Conservation (phyloP, 2,797 vertebrate genomes). For the Aulostomus chinensis region DNA sequence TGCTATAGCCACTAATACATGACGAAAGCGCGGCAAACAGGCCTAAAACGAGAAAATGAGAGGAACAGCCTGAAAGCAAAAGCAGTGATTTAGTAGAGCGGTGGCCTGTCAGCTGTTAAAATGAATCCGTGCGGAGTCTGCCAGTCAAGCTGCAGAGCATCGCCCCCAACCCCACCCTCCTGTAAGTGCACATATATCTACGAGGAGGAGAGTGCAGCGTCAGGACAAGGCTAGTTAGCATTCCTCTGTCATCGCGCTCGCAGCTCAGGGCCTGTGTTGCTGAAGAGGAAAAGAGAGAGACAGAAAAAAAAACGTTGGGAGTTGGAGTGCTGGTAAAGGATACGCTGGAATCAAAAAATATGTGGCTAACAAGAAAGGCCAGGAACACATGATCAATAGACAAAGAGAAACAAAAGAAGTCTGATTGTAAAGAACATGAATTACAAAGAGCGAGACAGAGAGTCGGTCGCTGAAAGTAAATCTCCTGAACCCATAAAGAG, state of each 20-base stretch:
- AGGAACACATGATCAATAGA: conserved; percentile 31
- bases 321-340: too few species aligned
- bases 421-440: conserved; percentile 37
- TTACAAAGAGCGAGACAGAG: conserved; percentile 23
- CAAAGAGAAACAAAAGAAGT: conserved; percentile 24
- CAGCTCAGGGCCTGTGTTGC: conserved; percentile 48
- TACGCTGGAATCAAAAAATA: neutral
- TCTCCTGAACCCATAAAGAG: conserved; percentile 66
- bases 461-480: conserved; percentile 45
- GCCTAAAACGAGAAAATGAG: conserved; percentile 13
- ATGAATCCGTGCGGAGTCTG: conserved; percentile 28
- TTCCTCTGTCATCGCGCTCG: conserved; percentile 48
- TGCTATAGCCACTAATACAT: conserved; percentile 11
- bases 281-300: conserved; percentile 19
- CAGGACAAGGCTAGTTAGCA: conserved; percentile 65
- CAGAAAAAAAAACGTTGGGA: neutral
- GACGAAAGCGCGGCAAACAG: conserved; percentile 3
- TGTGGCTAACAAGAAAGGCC: conserved; percentile 10
- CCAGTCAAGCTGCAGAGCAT: conserved; percentile 28
- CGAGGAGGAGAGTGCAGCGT: conserved; percentile 48
- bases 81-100: neutral
- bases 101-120: conserved; percentile 25
- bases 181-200: conserved; percentile 49
- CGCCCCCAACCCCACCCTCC: neutral
- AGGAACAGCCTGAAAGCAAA: conserved; percentile 1